These are phyloP conservation scores for Copsychus sechellarum DNA, from an alignment of 2,113 vertebrate species.

Conservation along the genomic window DNA sequence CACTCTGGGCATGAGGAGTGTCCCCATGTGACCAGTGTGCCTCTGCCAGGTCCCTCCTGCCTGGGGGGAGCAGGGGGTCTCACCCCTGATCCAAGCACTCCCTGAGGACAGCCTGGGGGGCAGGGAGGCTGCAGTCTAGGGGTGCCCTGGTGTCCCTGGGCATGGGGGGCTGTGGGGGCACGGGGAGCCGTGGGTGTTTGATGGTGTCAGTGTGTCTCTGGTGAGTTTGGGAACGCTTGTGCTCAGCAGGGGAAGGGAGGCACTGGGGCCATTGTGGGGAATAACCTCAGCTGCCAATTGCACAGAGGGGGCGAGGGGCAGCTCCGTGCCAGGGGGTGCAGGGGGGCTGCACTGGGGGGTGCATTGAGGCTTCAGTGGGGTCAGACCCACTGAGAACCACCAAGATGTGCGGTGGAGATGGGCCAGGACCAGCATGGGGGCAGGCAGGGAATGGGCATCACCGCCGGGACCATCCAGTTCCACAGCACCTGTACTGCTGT, in stretches of 20 bases:
- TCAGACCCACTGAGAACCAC: fast-evolving
- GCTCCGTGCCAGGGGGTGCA: background rate
- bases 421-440: background rate
- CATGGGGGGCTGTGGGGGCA: background rate
- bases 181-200: background rate
- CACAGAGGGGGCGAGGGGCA: fast-evolving
- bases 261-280: background rate
- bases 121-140: background rate
- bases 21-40: background rate
- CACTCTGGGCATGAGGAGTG: background rate
- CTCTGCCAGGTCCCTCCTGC: background rate
- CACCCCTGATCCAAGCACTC: background rate
- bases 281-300: background rate
- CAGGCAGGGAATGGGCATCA: background rate
- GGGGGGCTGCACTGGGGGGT: background rate
- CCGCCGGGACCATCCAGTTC: background rate
- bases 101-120: background rate
- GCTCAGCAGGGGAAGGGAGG: background rate
- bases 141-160: background rate
- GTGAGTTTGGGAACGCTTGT: background rate
- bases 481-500: fast-evolving
- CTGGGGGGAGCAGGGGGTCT: background rate
- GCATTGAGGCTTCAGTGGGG: fast-evolving
- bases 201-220: background rate
- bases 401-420: background rate